Conservation (phyloP, 2,797 vertebrate genomes). For the Halcyon chelicuti region DNA sequence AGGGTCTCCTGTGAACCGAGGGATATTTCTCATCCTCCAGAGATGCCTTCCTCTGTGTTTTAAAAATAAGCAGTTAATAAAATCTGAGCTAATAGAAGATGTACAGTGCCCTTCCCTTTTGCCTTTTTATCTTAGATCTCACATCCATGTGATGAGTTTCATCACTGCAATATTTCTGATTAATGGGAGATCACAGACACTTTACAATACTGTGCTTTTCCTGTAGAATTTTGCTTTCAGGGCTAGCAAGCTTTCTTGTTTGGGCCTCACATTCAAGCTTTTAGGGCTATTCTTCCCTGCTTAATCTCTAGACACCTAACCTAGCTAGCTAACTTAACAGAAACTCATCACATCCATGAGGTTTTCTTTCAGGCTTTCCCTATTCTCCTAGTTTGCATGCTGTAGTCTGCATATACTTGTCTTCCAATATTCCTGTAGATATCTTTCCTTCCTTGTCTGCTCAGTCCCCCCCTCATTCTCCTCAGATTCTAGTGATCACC, state of each 20-base stretch:
- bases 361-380: background rate
- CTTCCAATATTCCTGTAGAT: background rate
- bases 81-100: background rate
- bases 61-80: background rate
- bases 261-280: too few relatives aligned
- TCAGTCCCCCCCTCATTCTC: background rate
- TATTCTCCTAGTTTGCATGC: fast-evolving
- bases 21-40: background rate
- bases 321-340: too few relatives aligned
- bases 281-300: too few relatives aligned
- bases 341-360: background rate
- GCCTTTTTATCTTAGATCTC: background rate
- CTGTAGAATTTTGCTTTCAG: too few relatives aligned
- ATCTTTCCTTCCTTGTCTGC: background rate
- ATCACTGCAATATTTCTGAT: too few relatives aligned
- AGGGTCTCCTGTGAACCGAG: background rate
- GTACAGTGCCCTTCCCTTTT: background rate
- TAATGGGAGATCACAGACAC: too few relatives aligned
- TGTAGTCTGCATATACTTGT: background rate
- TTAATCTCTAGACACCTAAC: too few relatives aligned
- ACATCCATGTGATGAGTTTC: background rate
- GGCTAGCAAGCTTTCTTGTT: too few relatives aligned
- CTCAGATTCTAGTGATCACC: background rate
- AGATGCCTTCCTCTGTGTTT: background rate
- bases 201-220: too few relatives aligned